These are phyloP conservation scores for Xyliphius kryptos DNA, from an alignment of 2,113 vertebrate species.

Conservation along the genomic window DNA sequence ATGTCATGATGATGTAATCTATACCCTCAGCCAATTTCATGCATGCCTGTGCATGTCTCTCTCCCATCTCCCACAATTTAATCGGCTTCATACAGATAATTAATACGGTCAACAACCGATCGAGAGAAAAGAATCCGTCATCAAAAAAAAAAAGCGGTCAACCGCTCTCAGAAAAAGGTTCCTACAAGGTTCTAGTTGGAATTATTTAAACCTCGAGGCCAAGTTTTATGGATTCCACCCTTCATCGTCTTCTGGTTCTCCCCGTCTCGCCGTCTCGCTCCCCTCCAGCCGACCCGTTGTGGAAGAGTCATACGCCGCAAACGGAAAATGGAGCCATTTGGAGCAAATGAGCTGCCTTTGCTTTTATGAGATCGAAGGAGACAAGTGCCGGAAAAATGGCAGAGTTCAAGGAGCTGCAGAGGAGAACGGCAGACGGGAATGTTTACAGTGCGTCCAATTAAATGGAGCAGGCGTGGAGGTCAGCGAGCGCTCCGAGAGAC, in stretches of 20 bases:
- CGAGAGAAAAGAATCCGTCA: no score
- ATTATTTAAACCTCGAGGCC: conserved; percentile 29
- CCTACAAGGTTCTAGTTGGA: no score
- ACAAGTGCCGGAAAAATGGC: conserved; percentile 9
- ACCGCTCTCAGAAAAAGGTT: no score
- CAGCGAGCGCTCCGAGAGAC: conserved; percentile 22
- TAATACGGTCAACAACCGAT: conserved; percentile 39
- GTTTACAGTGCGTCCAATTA: conserved; percentile 25
- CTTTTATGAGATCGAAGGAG: conserved; percentile 17
- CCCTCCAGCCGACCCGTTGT: conserved; percentile 24
- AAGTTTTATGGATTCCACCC: conserved; percentile 28
- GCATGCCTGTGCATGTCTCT: conserved; percentile 39
- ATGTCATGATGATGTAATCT: conserved; percentile 3
- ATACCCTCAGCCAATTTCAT: conserved; percentile 21
- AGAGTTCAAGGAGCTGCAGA: conserved; percentile 33
- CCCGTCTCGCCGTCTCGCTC: no score
- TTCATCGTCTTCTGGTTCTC: conserved; percentile 21
- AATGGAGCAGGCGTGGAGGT: conserved; percentile 30
- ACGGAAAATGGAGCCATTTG: conserved; percentile 32
- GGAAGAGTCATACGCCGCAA: conserved; percentile 32
- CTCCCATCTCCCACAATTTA: conserved; percentile 34
- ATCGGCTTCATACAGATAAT: conserved; percentile 44
- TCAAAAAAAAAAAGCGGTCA: no score
- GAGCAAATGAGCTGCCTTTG: conserved; percentile 18
- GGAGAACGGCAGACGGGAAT: conserved; percentile 6